These are phyloP conservation scores for Athrips mouffetella DNA, from an alignment of 2,888 invertebrate species.

Conservation along the genomic window DNA sequence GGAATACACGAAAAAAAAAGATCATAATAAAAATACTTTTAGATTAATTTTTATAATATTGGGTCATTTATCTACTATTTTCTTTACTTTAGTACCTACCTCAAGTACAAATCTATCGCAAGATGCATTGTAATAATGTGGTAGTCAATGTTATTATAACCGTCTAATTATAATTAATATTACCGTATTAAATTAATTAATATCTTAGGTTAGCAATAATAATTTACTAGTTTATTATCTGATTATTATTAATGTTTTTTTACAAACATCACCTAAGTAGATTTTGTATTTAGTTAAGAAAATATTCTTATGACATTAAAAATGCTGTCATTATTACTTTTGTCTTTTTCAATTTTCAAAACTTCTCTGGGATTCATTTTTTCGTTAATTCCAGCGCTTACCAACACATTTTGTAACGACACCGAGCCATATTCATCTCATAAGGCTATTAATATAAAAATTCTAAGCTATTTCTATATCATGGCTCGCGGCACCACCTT, in stretches of 20 bases:
- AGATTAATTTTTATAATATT: not conserved
- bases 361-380: no score
- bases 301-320: constrained; percentile 15
- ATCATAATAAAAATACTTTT: no score
- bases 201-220: no score
- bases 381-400: no score
- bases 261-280: constrained; percentile 37
- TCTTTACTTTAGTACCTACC: constrained; percentile 43
- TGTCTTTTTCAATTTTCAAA: no score
- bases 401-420: no score
- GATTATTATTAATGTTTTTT: constrained; percentile 24
- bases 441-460: no score
- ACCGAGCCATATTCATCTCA: no score
- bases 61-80: not conserved
- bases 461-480: no score
- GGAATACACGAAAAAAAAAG: no score
- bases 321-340: constrained; percentile 13
- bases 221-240: not conserved
- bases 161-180: not conserved
- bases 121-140: constrained; percentile 43
- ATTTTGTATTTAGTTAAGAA: constrained; percentile 20
- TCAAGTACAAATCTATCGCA: constrained; percentile 62
- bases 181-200: no score
- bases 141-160: constrained; percentile 17
- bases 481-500: no score